Base-by-base conservation (phyloP, 1,140 invertebrate genomes). In the Eciton burchellii region DNA sequence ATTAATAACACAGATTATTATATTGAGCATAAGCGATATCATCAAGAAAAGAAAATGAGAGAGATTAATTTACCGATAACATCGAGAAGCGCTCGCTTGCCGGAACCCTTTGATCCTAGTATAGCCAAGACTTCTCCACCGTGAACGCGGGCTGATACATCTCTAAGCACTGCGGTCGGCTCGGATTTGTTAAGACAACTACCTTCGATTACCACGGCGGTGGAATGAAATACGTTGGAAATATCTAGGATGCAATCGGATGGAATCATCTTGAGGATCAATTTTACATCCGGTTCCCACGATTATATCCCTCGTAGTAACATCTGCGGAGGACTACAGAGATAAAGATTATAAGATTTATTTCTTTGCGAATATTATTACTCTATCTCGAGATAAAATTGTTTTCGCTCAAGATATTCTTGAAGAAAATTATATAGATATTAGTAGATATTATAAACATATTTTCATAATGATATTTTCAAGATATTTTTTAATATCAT, bases 71-170 rank as follows among this genome's bases (percentile, higher is more conserved):
- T n/a, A 94, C 93, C 93, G 41, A 99, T 98, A 1, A 99, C 98
- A 91, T 99, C 98, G 4, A 99, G 93, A 1, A 99, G 94, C 0
- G 98, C 98, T 71, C 97, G 95, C 92, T 99, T 99, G 0, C 98
- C 98, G 85, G 97, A 98, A 96, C 98, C 98, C 95, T 99, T 99
- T 0, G 98, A 98, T 8, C 98, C 98, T 8, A 99, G 94, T 81
- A 99, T 96, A 21, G 98, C 98, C 88, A 98, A 96, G 52, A 99
- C 97, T 94, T 99, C 98, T 14, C 98, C 98, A 57, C 97, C 97
- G 90, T 98, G 97, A 0, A 98, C 97, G 81, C 97, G 96, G 62
- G 98, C 95, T 14, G 97, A 98, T 3, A 99, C 97, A 95, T 98
- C 98, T 94, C 98, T 98, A 0, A 99, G 94, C 56, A 99, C 98